phyloP scores from a whole-genome alignment of 2,888 invertebrate species.

The Rhogogaster chlorosoma region DNA sequence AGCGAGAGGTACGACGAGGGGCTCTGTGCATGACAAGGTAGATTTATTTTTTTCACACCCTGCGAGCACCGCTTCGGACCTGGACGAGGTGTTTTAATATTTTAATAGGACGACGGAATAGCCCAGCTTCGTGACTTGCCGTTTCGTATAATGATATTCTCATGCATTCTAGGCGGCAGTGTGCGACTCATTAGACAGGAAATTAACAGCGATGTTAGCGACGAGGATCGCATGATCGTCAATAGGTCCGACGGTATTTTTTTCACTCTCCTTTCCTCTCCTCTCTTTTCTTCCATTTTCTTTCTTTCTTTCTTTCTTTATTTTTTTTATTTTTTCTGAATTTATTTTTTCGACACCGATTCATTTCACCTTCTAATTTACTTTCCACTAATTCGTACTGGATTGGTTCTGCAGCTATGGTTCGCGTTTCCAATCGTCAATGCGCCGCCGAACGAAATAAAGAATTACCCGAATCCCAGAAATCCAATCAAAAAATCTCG shows the following conservation, averaged over 20 bases:
- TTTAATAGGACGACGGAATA: conserved; percentile 76
- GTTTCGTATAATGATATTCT: conserved; percentile 77
- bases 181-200: conserved; percentile 49
- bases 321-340: background rate
- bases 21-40: conserved; percentile 77
- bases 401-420: conserved; percentile 40
- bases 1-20: conserved; percentile 63
- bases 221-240: conserved; percentile 27
- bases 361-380: conserved; percentile 36
- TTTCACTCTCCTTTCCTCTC: background rate
- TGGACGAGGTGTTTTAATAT: conserved; percentile 77
- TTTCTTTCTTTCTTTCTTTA: background rate
- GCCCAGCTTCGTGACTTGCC: conserved; percentile 76
- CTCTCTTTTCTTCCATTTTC: background rate
- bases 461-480: conserved; percentile 52
- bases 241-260: conserved; percentile 11
- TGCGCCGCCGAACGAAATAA: conserved; percentile 31
- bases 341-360: conserved; percentile 5
- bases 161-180: conserved; percentile 54
- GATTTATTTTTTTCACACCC: conserved; percentile 77
- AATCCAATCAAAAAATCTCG: conserved; percentile 51
- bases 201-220: conserved; percentile 38
- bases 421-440: conserved; percentile 49
- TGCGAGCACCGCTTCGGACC: conserved; percentile 68
- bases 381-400: conserved; percentile 45